Percentiles rank a stretch among this genome's conserved stretches.
Conservation (phyloP, 2,888 invertebrate species). For the Eristalinus sepulchralis region DNA sequence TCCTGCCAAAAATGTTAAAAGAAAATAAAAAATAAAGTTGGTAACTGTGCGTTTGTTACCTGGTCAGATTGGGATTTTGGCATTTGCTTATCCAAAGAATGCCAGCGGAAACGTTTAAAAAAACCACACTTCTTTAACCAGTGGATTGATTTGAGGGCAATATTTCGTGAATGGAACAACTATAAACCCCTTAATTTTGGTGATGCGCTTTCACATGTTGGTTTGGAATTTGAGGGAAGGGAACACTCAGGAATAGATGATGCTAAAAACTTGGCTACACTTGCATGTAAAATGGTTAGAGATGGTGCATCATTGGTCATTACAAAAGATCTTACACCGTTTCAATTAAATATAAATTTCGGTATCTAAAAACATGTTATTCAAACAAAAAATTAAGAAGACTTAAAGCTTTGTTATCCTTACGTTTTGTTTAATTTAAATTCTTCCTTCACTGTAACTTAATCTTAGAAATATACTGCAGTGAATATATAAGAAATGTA, state of each 20-base stretch:
- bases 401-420: conserved; percentile 56
- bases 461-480: not conserved
- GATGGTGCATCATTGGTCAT: conserved; percentile 83
- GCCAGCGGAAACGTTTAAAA: conserved; percentile 83
- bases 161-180: conserved; percentile 83
- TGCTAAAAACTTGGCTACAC: conserved; percentile 83
- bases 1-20: conserved; percentile 80
- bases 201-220: conserved; percentile 83
- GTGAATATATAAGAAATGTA: not conserved
- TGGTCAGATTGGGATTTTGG: conserved; percentile 86
- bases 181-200: conserved; percentile 81
- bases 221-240: conserved; percentile 83
- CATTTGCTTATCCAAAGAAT: conserved; percentile 83
- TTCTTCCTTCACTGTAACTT: conserved; percentile 14
- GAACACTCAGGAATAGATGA: conserved; percentile 85
- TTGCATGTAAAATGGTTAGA: conserved; percentile 83
- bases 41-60: conserved; percentile 82
- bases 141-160: conserved; percentile 84
- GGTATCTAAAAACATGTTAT: conserved; percentile 74
- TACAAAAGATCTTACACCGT: conserved; percentile 81
- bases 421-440: not conserved
- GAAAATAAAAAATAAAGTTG: conserved; percentile 81
- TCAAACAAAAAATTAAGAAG: conserved; percentile 33
- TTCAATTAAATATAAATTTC: conserved; percentile 78
- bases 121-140: conserved; percentile 82